These are phyloP conservation scores for Coracias cyanogaster DNA, from an alignment of 2,797 vertebrate species.

Conservation along the genomic window DNA sequence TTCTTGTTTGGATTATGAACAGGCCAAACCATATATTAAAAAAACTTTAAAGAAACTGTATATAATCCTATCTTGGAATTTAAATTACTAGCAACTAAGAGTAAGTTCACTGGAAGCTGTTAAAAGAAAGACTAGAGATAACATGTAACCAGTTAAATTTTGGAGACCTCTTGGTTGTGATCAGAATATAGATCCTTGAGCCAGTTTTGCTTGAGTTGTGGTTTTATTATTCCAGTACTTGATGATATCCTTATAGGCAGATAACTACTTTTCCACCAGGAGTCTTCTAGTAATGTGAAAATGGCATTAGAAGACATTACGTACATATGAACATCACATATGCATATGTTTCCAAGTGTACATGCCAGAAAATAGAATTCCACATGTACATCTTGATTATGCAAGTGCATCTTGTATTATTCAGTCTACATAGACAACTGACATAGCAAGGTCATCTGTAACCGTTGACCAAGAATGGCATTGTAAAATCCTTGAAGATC, in stretches of 20 bases:
- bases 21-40: neutral
- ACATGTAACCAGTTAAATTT: neutral
- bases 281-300: neutral
- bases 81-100: neutral
- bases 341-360: neutral
- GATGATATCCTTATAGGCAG: neutral
- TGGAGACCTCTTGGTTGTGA: neutral
- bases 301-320: neutral
- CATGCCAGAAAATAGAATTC: neutral
- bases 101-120: neutral
- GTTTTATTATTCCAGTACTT: neutral
- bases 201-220: neutral
- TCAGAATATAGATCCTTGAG: neutral
- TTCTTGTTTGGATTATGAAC: neutral
- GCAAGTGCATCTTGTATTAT: neutral
- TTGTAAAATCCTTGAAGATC: neutral
- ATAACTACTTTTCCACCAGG: neutral
- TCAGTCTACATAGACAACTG: neutral
- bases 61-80: neutral
- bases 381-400: neutral
- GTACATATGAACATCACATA: neutral
- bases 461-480: neutral
- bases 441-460: neutral
- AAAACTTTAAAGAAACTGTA: neutral
- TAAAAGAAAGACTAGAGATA: neutral